phyloP scores from a whole-genome alignment of 2,797 vertebrate genomes.

The Tragopan temminckii region DNA sequence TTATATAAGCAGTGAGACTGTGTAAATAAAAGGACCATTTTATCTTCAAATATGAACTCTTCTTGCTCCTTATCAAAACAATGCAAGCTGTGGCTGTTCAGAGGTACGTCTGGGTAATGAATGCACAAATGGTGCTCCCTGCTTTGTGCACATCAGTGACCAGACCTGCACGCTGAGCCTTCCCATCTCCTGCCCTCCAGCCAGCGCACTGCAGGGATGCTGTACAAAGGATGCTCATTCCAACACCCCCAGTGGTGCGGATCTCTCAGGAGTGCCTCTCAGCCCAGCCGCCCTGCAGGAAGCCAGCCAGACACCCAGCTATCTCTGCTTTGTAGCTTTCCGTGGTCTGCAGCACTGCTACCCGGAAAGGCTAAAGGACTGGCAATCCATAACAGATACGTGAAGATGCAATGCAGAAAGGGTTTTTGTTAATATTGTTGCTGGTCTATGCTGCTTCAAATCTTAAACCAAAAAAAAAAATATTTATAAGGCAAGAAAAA shows the following conservation, averaged over 20 bases:
- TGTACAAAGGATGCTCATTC: neutral
- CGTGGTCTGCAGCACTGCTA: neutral
- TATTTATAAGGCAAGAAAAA: slow-evolving; percentile 2
- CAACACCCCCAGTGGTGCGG: neutral
- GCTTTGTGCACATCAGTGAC: neutral
- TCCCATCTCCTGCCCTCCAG: neutral
- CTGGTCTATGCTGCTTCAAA: slow-evolving; percentile 4
- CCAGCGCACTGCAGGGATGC: accelerated
- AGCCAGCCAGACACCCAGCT: neutral
- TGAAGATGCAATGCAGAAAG: neutral
- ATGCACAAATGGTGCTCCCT: neutral
- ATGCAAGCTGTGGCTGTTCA: neutral
- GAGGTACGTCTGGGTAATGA: neutral
- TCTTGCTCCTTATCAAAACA: slow-evolving; percentile 6
- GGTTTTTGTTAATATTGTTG: slow-evolving; percentile 10
- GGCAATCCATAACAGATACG: neutral
- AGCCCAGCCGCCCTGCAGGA: neutral
- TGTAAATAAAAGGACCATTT: slow-evolving; percentile 32
- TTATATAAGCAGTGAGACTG: slow-evolving; percentile 22
- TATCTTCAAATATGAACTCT: neutral
- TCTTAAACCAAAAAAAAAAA: slow-evolving; percentile 2
- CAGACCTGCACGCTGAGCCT: accelerated
- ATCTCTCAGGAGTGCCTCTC: neutral
- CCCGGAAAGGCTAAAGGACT: neutral
- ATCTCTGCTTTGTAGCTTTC: accelerated